phyloP scores from a whole-genome alignment of 2,888 invertebrate genomes.

The Periphyllus acericola region DNA sequence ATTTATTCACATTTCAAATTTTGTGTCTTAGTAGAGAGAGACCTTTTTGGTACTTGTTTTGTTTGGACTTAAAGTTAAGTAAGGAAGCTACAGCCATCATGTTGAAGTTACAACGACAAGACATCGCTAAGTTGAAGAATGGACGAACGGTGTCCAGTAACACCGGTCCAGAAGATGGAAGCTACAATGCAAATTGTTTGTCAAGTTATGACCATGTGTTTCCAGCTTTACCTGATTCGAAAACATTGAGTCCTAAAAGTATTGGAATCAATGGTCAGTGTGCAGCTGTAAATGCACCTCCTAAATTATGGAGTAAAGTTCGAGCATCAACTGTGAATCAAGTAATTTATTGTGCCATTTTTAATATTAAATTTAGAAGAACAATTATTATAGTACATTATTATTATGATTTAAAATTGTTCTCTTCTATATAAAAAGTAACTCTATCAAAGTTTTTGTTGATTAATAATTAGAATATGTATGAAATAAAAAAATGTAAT shows the following conservation, averaged over 20 bases:
- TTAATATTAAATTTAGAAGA: background rate
- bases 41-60: conserved; percentile 56
- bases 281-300: conserved; percentile 34
- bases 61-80: conserved; percentile 58
- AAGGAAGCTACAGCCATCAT: conserved; percentile 59
- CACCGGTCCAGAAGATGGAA: conserved; percentile 50
- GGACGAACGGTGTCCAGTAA: conserved; percentile 46
- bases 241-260: conserved; percentile 30
- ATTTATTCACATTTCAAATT: background rate
- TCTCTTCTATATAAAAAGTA: background rate
- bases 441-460: background rate
- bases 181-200: conserved; percentile 56
- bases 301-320: conserved; percentile 56
- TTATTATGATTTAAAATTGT: background rate
- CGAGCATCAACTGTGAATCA: conserved; percentile 58
- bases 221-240: conserved; percentile 81
- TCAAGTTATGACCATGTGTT: conserved; percentile 90
- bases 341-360: conserved; percentile 35
- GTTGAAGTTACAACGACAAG: conserved; percentile 58
- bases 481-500: background rate
- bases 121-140: conserved; percentile 56
- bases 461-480: background rate
- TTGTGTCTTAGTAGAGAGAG: conserved; percentile 56
- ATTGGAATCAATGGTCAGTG: conserved; percentile 48
- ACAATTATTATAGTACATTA: background rate